Conservation (phyloP, 2,888 invertebrate genomes). For the Melipona bicolor region DNA sequence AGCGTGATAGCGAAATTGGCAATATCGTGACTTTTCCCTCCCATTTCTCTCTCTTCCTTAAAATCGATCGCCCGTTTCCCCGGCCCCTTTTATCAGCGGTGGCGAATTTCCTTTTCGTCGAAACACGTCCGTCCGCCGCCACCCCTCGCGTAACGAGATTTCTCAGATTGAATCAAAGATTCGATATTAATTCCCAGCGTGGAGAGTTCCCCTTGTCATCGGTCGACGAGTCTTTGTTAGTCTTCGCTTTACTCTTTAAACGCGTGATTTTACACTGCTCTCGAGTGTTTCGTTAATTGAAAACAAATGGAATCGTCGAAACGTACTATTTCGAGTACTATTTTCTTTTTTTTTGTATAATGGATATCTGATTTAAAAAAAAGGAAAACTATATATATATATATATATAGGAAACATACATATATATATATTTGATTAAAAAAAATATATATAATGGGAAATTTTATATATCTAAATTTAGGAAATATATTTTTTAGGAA, state of each 20-base stretch:
- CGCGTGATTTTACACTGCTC: not conserved
- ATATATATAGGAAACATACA: too few species aligned
- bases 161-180: constrained; percentile 15
- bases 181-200: constrained; percentile 40
- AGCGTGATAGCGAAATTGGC: constrained; percentile 80
- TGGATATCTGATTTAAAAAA: too few species aligned
- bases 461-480: too few species aligned
- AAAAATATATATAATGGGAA: too few species aligned
- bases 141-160: constrained; percentile 30
- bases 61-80: constrained; percentile 52
- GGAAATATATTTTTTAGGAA: too few species aligned
- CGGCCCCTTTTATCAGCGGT: constrained; percentile 6
- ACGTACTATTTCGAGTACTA: too few species aligned
- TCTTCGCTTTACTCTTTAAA: not conserved
- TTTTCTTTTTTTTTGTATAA: too few species aligned
- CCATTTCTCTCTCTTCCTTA: constrained; percentile 47
- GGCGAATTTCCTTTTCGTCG: constrained; percentile 42
- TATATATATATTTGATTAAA: too few species aligned
- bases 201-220: constrained; percentile 5
- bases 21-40: constrained; percentile 75
- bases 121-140: constrained; percentile 16
- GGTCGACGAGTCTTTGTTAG: not conserved
- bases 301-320: too few species aligned
- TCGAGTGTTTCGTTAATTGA: not conserved
- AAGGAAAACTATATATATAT: too few species aligned